These are phyloP conservation scores for Mirza zaza DNA, from an alignment of 2,113 vertebrate species.

Conservation along the genomic window DNA sequence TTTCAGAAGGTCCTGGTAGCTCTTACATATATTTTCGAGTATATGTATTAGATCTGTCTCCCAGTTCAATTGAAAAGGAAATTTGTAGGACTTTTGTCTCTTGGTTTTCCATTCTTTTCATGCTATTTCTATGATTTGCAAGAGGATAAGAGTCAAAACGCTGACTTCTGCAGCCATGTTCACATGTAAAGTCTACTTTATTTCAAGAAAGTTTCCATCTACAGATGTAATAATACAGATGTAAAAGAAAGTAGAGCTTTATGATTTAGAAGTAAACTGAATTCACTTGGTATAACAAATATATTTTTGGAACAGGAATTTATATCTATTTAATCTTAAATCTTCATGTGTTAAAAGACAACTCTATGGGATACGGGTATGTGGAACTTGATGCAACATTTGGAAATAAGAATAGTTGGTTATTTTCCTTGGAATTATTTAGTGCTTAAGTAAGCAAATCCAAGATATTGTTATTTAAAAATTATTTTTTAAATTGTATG, in stretches of 20 bases:
- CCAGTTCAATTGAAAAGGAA: not conserved
- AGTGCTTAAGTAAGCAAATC: constrained; percentile 36
- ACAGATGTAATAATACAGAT: not conserved
- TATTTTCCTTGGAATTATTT: constrained; percentile 37
- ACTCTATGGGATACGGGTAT: not conserved
- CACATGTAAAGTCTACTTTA: constrained; percentile 5
- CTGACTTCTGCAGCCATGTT: constrained; percentile 16
- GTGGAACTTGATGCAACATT: not conserved
- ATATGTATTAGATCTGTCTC: not conserved
- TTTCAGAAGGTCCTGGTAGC: not conserved
- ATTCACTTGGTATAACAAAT: not conserved
- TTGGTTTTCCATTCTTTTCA: not conserved
- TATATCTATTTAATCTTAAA: constrained; percentile 32
- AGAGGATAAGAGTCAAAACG: not conserved
- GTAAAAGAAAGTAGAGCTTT: not conserved
- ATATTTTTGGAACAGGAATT: not conserved
- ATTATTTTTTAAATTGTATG: not conserved
- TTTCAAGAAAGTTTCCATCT: not conserved
- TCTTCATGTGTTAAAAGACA: constrained; percentile 38
- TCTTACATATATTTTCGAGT: not conserved
- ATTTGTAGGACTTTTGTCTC: not conserved
- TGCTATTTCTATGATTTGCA: not conserved
- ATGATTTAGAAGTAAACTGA: constrained; percentile 42
- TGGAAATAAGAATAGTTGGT: not conserved
- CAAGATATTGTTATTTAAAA: not conserved